Conservation (phyloP, 2,888 invertebrate species). For the Cephus nigrinus region DNA sequence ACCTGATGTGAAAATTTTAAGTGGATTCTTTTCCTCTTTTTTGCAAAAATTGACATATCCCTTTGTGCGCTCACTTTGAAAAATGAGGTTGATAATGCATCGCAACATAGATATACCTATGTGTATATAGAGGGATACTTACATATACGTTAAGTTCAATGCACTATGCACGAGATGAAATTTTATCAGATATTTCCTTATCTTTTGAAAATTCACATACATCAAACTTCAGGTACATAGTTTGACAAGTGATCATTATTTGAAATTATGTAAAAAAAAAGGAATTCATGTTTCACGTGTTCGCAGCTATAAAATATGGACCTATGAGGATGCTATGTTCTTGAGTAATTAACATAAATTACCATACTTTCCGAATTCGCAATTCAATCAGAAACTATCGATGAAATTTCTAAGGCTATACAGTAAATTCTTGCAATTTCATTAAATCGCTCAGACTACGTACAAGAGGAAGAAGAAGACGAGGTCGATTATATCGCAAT, state of each 20-base stretch:
- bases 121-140: too few relatives aligned
- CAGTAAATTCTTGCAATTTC: not conserved
- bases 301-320: not conserved
- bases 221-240: not conserved
- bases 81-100: not conserved
- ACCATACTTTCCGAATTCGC: not conserved
- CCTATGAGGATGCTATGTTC: not conserved
- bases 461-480: not conserved
- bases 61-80: not conserved
- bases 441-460: not conserved
- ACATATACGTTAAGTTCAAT: not conserved
- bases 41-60: not conserved
- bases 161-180: not conserved
- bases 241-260: too few relatives aligned
- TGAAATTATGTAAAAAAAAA: too few relatives aligned
- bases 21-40: not conserved
- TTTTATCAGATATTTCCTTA: not conserved
- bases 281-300: too few relatives aligned
- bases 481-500: not conserved
- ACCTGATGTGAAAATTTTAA: not conserved
- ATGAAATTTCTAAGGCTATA: not conserved
- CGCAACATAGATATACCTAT: not conserved
- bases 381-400: not conserved
- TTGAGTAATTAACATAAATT: not conserved
- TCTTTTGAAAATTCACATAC: not conserved